Percentiles rank a stretch among this genome's conserved stretches.
These are phyloP conservation scores for Cheilosia pagana DNA, from an alignment of 2,888 invertebrate genomes.

Conservation along the genomic window DNA sequence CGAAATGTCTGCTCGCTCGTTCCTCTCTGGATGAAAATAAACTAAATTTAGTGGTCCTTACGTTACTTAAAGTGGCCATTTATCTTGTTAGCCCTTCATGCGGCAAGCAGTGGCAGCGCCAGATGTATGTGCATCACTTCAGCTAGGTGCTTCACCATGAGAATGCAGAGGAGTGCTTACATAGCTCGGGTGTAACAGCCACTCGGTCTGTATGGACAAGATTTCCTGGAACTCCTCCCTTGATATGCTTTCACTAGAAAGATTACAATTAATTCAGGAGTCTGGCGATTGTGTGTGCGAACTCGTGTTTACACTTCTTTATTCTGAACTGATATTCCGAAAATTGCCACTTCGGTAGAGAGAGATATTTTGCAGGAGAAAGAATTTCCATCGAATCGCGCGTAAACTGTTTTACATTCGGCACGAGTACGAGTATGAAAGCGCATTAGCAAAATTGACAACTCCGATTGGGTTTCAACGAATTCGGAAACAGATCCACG, in stretches of 20 bases:
- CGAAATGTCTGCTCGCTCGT: constrained; percentile 11
- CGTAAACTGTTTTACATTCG: constrained; percentile 11
- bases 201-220: too few relatives aligned
- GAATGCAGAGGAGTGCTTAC: not conserved
- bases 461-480: not conserved
- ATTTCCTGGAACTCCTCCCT: too few relatives aligned
- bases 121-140: constrained; percentile 8
- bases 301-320: not conserved
- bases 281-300: not conserved
- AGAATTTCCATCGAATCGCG: constrained; percentile 27
- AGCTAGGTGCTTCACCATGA: not conserved
- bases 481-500: constrained; percentile 5
- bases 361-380: constrained; percentile 26
- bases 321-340: constrained; percentile 1
- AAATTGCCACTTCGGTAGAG: not conserved
- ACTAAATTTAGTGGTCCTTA: constrained; percentile 60
- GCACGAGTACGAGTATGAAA: not conserved
- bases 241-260: too few relatives aligned
- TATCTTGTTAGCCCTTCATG: constrained; percentile 43
- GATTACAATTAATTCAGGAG: too few relatives aligned
- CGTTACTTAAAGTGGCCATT: constrained; percentile 66
- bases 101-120: not conserved
- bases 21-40: constrained; percentile 43
- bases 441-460: constrained; percentile 26
- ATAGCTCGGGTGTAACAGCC: too few relatives aligned